Conservation (phyloP, 35 echinoderm and acorn worm genomes). For the Apostichopus parvimensis region DNA sequence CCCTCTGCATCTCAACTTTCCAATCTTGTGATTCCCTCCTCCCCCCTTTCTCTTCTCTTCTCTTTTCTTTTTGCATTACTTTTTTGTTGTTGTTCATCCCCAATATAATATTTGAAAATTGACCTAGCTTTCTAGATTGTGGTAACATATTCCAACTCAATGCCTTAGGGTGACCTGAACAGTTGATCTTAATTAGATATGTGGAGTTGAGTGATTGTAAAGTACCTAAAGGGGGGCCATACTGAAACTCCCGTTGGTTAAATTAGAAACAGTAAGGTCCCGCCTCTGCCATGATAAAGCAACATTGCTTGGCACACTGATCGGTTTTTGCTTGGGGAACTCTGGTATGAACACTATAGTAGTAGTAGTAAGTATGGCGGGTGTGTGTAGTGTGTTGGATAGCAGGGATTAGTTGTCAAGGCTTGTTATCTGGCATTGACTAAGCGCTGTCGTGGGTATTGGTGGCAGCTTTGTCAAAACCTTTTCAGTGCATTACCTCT, state of each 20-base stretch:
- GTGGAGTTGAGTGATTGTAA: conserved; percentile 45
- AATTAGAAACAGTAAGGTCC: conserved; percentile 40
- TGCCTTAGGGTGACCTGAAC: conserved; percentile 40
- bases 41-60: too few species aligned
- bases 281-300: background rate
- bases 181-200: conserved; percentile 54
- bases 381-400: background rate
- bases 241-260: background rate
- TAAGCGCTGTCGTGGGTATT: conserved; percentile 1
- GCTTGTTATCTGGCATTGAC: background rate
- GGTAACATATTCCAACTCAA: conserved; percentile 30
- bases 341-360: background rate
- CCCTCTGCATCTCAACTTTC: conserved; percentile 42
- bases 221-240: conserved; percentile 41
- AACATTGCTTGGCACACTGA: background rate
- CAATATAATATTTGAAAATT: conserved; percentile 24
- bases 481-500: background rate
- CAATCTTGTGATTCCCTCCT: background rate
- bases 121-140: conserved; percentile 50
- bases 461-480: background rate
- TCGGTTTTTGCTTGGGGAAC: background rate
- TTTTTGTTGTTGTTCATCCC: background rate
- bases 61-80: conserved; percentile 3
- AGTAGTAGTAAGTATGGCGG: background rate
- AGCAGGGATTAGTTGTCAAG: background rate